Evolutionary conservation across 2,797 vertebrate genomes (phyloP).

Genomic region (Neopelma chrysocephalum): DNA sequence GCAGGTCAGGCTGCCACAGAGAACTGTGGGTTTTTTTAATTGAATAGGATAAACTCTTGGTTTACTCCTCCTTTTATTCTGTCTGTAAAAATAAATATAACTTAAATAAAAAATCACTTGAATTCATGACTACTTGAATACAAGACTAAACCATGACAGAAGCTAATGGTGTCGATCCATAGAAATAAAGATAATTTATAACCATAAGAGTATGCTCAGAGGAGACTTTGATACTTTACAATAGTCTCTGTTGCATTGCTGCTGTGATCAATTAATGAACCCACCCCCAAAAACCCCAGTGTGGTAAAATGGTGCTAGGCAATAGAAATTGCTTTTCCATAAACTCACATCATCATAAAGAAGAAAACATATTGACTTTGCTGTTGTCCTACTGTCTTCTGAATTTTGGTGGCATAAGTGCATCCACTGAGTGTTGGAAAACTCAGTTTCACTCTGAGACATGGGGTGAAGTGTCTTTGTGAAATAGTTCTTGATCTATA

Average conservation of each 20-base stretch:
- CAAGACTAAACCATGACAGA: not conserved
- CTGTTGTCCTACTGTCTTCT: not conserved
- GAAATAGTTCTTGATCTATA: not conserved
- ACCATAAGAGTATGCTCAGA: not conserved
- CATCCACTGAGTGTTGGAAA: not conserved
- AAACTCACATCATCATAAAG: not conserved
- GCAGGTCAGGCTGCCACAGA: constrained; percentile 41
- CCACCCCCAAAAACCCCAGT: not conserved
- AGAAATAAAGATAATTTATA: not conserved
- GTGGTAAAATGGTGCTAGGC: not conserved
- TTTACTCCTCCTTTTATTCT: not conserved
- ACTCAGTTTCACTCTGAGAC: not conserved
- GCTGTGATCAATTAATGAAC: not conserved
- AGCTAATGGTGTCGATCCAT: not conserved
- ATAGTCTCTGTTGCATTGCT: not conserved
- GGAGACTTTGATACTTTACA: not conserved
- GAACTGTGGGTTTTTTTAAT: not conserved
- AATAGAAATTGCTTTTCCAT: constrained; percentile 11
- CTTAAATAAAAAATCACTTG: not conserved
- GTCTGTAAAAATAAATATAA: not conserved
- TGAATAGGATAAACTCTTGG: not conserved
- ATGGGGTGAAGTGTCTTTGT: not conserved
- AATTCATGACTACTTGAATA: not conserved
- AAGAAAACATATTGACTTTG: not conserved
- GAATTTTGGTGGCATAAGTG: not conserved